A percentile compares a stretch with the other conserved stretches of the same genome.
Evolutionary conservation across 2,113 vertebrate genomes (phyloP).

Genomic region (Pelobates fuscus): DNA sequence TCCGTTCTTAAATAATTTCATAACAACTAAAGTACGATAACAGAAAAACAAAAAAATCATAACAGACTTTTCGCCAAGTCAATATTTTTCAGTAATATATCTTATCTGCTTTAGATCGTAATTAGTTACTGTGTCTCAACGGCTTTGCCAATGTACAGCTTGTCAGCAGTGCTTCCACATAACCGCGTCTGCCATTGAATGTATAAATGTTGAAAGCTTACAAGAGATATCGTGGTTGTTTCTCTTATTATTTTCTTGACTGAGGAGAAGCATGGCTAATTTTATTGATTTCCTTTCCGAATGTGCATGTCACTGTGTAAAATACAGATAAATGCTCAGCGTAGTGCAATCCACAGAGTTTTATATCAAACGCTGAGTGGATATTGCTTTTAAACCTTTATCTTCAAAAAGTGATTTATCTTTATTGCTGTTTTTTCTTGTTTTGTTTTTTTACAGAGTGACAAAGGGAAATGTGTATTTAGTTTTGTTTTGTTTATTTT

Average conservation of each 20-base stretch:
- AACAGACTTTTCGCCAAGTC: too few species aligned
- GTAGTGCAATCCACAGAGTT: background rate
- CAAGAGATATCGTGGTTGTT: background rate
- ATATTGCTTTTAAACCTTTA: background rate
- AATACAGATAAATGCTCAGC: background rate
- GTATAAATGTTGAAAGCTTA: background rate
- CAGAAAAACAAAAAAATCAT: too few species aligned
- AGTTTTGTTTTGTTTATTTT: too few species aligned
- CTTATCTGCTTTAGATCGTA: background rate
- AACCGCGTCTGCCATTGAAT: background rate
- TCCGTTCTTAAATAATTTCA: too few species aligned
- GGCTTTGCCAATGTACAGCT: background rate
- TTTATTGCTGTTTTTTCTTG: too few species aligned
- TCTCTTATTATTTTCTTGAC: background rate
- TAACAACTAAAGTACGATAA: too few species aligned
- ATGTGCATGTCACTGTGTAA: background rate
- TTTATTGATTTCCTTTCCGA: background rate
- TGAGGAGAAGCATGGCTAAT: background rate
- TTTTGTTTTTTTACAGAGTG: too few species aligned
- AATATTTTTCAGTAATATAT: too few species aligned
- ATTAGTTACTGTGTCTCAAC: background rate
- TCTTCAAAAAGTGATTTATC: background rate
- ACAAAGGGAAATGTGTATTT: too few species aligned
- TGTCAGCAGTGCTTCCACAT: background rate
- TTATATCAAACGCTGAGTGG: background rate